Conservation (phyloP, 2,797 vertebrate species). For the Lepus oiostolus region DNA sequence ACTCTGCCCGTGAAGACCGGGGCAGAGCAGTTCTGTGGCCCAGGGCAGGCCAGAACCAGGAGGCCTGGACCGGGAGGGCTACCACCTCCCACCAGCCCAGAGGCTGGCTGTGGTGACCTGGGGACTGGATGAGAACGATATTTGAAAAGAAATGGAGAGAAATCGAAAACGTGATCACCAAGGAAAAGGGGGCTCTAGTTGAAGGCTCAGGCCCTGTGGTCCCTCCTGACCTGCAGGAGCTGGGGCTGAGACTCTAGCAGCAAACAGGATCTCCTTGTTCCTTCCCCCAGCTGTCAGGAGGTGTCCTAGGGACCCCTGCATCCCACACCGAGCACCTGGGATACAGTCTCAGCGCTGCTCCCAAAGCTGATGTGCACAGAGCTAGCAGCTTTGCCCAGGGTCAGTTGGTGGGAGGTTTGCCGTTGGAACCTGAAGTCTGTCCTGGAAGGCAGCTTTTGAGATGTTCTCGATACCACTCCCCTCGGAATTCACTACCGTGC, state of each 20-base stretch:
- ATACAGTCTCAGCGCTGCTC: no score
- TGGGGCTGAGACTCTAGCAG: neutral
- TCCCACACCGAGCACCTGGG: no score
- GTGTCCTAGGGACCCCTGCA: no score
- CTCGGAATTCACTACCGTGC: neutral
- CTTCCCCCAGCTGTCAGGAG: neutral
- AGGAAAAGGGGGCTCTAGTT: neutral
- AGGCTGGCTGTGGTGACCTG: neutral
- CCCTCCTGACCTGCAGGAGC: neutral
- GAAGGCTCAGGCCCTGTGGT: fast-evolving
- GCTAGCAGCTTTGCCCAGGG: neutral
- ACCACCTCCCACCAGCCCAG: fast-evolving
- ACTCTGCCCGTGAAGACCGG: neutral
- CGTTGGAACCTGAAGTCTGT: neutral
- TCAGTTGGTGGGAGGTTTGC: neutral
- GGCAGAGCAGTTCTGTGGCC: fast-evolving
- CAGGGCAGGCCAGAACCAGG: neutral
- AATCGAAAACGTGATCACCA: neutral
- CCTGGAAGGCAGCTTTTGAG: neutral
- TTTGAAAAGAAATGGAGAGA: neutral
- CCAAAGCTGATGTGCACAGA: neutral
- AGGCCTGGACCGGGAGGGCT: neutral
- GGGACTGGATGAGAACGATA: neutral
- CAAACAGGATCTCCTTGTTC: neutral
- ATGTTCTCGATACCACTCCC: neutral